Conservation (phyloP, 2,888 invertebrate genomes). For the Catocala nupta region DNA sequence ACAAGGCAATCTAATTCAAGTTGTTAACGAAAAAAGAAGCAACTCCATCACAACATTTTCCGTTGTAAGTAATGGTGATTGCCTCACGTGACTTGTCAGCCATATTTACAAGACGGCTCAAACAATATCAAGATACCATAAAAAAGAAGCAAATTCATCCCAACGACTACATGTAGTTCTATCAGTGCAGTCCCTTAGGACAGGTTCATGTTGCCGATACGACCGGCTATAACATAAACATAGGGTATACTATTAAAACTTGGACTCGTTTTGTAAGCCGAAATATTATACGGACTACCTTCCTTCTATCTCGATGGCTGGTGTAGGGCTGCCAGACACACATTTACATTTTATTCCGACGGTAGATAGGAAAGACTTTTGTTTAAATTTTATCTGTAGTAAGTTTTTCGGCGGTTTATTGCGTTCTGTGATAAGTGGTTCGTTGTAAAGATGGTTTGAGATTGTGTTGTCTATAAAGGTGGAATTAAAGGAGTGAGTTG, state of each 20-base stretch:
- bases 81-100: not conserved
- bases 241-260: slow-evolving; percentile 86
- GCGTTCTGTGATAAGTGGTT: slow-evolving; percentile 17
- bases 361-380: slow-evolving; percentile 56
- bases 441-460: slow-evolving; percentile 12
- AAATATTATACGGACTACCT: slow-evolving; percentile 86
- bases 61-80: no score
- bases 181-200: slow-evolving; percentile 59
- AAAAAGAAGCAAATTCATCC: slow-evolving; percentile 39
- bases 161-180: slow-evolving; percentile 39
- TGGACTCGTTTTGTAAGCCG: slow-evolving; percentile 86
- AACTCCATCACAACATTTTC: no score
- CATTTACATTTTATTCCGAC: slow-evolving; percentile 80
- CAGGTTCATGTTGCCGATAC: slow-evolving; percentile 70
- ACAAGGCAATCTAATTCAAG: no score
- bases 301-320: slow-evolving; percentile 75
- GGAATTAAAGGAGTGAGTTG: no score
- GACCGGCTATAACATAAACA: slow-evolving; percentile 82
- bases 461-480: slow-evolving; percentile 10
- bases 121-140: slow-evolving; percentile 29
- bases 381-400: slow-evolving; percentile 58
- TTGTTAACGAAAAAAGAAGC: no score
- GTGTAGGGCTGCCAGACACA: slow-evolving; percentile 76
- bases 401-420: slow-evolving; percentile 53
- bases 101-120: not conserved